Base-by-base conservation (phyloP, 1,140 invertebrate species). In the Harlomillsia oculata region DNA sequence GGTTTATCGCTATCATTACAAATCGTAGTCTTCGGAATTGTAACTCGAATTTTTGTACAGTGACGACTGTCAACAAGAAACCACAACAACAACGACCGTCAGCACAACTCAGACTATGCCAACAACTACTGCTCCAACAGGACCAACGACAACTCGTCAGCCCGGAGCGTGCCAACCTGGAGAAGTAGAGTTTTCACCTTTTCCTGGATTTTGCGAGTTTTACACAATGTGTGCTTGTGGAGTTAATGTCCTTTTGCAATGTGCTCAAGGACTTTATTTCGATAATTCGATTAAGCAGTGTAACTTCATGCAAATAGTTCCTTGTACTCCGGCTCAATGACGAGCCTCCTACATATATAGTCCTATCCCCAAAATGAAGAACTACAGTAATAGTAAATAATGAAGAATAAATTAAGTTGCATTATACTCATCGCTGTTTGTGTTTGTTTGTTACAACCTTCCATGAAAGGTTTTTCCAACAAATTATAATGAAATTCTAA, bases 161-260 rank as follows among this genome's bases (percentile, higher is more conserved):
- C 40, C 54, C 4, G 21, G 25, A 21, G 40, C 20, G 5, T 58
- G 56, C 37, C 3, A 34, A 45, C 25, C 34, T 29, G 39, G 34
- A 18, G 48, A 58, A 8, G 37, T 59, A 8, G 18, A 9, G 3
- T 59, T 59, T 23, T 21, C 14, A 13, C 57, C 50, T 5, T 39
- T 59, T 40, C 50, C 50, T 13, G 51, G 43, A 5, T 14, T 14
- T 26, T 59, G 57, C 26, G 32, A 34, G 2, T 43, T 9, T 43
- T 59, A 59, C 21, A 59, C 30, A 6, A 5, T 44, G 18, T 59
- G 57, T 26, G 51, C 57, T 8, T 59, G 50, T 40, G 57, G 57
- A 20, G 51, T 11, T 6, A 21, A 44, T 5, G 37, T 59, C n/a
- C 41, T 59, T 5, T 36, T 54, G 18, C 21, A 59, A 28, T 59